Percentiles rank a stretch among this genome's conserved stretches.
These are phyloP conservation scores for Geodia barretti DNA, from an alignment of 37 sponge, comb jelly and placozoan species.

Conservation along the genomic window DNA sequence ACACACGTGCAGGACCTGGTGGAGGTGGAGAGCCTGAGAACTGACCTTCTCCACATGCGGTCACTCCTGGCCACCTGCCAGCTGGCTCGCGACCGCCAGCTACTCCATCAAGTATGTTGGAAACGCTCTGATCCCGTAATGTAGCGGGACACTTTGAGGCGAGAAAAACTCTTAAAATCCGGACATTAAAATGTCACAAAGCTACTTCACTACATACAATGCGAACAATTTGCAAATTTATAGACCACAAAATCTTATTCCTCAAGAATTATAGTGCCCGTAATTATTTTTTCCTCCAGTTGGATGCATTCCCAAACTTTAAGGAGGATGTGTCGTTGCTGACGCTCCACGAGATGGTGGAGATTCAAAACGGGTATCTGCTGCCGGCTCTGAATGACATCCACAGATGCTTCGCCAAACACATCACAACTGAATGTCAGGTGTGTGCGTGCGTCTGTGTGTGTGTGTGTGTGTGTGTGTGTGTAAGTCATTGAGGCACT, in stretches of 20 bases:
- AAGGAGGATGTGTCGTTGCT: conserved; percentile 73
- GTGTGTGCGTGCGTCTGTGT: too few relatives aligned
- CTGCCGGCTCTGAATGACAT: conserved; percentile 59
- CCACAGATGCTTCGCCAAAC: conserved; percentile 45
- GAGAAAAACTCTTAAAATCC: too few relatives aligned
- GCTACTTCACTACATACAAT: too few relatives aligned
- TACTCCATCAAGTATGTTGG: not conserved
- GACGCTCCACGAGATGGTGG: conserved; percentile 73
- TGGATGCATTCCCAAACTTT: conserved; percentile 27
- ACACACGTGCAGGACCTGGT: conserved; percentile 60
- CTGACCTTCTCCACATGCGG: not conserved
- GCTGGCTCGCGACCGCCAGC: not conserved
- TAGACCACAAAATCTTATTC: too few relatives aligned
- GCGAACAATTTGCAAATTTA: too few relatives aligned
- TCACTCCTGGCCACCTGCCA: not conserved
- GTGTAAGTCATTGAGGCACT: too few relatives aligned
- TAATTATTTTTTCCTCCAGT: conserved; percentile 55
- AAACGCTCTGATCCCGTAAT: too few relatives aligned
- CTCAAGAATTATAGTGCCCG: too few relatives aligned
- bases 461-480: too few relatives aligned
- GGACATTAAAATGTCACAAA: too few relatives aligned
- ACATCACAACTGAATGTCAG: conserved; percentile 70
- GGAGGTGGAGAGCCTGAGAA: conserved; percentile 33
- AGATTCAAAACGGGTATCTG: conserved; percentile 60
- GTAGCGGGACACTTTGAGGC: too few relatives aligned